Conservation (phyloP, 2,797 vertebrate species). For the Acanthiza pusilla region DNA sequence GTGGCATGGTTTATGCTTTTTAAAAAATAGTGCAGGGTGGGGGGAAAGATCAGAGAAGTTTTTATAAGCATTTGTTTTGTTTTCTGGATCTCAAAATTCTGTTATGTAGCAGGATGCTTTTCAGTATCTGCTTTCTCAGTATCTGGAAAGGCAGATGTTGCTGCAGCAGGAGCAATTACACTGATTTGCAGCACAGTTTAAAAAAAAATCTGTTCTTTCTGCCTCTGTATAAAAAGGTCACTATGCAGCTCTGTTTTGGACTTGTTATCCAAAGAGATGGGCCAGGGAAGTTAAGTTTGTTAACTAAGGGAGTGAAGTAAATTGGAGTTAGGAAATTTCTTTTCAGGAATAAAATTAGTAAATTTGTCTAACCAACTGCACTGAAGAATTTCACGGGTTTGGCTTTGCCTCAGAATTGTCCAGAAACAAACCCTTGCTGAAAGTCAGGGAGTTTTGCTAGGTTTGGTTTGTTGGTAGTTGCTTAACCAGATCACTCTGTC, state of each 20-base stretch:
- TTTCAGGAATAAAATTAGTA: background rate
- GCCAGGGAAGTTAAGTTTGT: background rate
- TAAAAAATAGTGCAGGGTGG: rapidly evolving
- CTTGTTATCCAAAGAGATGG: background rate
- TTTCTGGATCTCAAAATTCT: background rate
- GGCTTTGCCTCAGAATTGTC: background rate
- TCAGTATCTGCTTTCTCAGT: slow-evolving; percentile 8
- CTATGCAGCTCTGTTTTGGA: background rate
- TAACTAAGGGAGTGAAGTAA: background rate
- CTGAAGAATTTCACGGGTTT: background rate
- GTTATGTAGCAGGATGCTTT: background rate
- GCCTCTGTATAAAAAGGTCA: background rate
- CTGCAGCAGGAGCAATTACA: slow-evolving; percentile 8
- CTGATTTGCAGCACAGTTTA: background rate
- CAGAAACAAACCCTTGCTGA: background rate
- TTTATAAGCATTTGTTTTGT: background rate
- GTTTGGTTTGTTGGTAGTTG: background rate
- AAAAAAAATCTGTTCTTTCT: background rate
- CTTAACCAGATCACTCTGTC: background rate
- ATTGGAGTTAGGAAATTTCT: background rate
- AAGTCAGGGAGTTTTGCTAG: background rate
- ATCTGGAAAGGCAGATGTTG: slow-evolving; percentile 20
- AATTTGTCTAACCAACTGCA: background rate
- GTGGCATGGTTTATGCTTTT: background rate
- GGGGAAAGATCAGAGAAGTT: background rate